phyloP scores from a whole-genome alignment of 2,797 vertebrate genomes.

The Brachymystax lenok region DNA sequence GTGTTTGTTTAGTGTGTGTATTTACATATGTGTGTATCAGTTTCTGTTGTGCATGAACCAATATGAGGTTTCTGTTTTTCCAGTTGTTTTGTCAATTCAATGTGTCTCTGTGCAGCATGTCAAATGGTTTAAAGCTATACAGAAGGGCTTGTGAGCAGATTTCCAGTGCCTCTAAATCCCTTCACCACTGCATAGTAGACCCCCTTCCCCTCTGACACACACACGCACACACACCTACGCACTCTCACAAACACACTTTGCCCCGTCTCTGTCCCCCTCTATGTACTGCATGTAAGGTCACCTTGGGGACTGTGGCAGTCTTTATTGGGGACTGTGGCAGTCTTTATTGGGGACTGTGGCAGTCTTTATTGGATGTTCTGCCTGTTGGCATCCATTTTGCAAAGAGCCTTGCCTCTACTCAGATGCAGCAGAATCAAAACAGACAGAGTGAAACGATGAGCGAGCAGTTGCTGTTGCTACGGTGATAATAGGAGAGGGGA shows the following conservation, averaged over 20 bases:
- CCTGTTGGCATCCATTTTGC: conserved; percentile 48
- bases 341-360: conserved; percentile 27
- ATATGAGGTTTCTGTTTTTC: background rate
- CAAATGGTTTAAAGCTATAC: background rate
- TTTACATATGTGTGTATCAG: background rate
- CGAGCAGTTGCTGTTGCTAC: conserved; percentile 69
- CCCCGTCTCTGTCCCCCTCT: conserved; percentile 3
- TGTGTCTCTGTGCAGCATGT: background rate
- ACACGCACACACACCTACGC: background rate
- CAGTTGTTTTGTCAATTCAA: background rate
- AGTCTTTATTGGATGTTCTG: conserved; percentile 10
- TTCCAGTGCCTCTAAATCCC: background rate
- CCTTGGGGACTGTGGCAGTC: conserved; percentile 43
- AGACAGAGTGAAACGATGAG: conserved; percentile 65
- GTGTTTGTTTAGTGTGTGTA: background rate
- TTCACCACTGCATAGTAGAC: no score
- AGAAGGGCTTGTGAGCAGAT: background rate
- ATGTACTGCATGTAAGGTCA: conserved; percentile 26
- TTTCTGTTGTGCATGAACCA: background rate
- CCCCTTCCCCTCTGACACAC: background rate
- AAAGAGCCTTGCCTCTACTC: background rate
- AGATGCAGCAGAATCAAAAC: conserved; percentile 43
- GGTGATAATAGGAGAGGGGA: conserved; percentile 54
- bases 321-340: conserved; percentile 27
- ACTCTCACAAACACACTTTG: background rate